phyloP scores from a whole-genome alignment of 30 jellyfish, hydroid and myxozoan genomes.

The Phacellophora camtschatica region DNA sequence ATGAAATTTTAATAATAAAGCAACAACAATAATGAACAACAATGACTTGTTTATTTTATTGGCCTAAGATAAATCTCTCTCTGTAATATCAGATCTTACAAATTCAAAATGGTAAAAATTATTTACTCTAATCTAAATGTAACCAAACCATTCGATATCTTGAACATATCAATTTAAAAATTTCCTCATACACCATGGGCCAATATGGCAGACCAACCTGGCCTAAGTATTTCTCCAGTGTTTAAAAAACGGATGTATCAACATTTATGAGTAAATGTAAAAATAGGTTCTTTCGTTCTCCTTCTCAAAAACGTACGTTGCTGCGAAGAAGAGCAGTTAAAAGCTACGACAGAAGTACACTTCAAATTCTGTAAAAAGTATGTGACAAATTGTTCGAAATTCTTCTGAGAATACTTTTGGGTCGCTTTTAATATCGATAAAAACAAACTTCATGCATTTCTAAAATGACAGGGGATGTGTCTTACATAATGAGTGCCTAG shows the following conservation, averaged over 20 bases:
- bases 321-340: too few relatives aligned
- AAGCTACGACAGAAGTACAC: too few relatives aligned
- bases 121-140: background rate
- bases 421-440: too few relatives aligned
- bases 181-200: background rate
- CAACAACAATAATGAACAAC: background rate
- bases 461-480: too few relatives aligned
- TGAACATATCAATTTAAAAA: background rate
- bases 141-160: background rate
- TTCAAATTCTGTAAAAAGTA: too few relatives aligned
- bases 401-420: too few relatives aligned
- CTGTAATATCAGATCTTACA: constrained; percentile 6
- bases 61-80: constrained; percentile 17
- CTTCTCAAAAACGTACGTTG: too few relatives aligned
- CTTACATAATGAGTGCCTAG: too few relatives aligned
- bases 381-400: too few relatives aligned
- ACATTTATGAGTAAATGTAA: too few relatives aligned
- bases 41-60: background rate
- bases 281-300: too few relatives aligned
- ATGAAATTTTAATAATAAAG: background rate
- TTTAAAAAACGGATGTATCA: background rate
- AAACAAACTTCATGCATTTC: too few relatives aligned
- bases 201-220: background rate
- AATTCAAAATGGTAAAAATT: background rate
- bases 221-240: background rate